phyloP scores from a whole-genome alignment of 2,113 vertebrate species.

The Morone saxatilis region DNA sequence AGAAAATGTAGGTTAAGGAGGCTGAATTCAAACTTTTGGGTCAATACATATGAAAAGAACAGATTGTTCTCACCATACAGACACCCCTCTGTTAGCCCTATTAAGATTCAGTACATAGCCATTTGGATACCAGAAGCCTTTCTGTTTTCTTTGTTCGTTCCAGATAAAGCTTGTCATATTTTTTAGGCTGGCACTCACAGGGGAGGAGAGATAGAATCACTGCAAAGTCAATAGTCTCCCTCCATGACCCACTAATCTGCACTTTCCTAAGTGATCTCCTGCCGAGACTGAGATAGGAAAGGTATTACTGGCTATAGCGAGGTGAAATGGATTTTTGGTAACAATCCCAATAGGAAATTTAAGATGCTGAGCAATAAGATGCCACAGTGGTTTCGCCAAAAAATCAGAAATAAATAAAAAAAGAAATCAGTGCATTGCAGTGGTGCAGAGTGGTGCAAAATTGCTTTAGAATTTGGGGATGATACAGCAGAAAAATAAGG shows the following conservation, averaged over 20 bases:
- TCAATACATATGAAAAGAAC: not conserved
- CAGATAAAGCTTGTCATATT: not conserved
- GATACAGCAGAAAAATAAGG: not conserved
- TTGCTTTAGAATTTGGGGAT: not conserved
- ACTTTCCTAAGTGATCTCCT: slow-evolving; percentile 42
- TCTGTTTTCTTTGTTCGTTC: not conserved
- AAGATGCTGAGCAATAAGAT: slow-evolving; percentile 2
- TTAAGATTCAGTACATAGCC: not conserved
- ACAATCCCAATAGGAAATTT: slow-evolving; percentile 10
- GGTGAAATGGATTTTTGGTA: slow-evolving; percentile 41
- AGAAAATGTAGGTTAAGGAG: not conserved
- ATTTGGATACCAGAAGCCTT: not conserved
- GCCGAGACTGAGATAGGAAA: slow-evolving; percentile 16
- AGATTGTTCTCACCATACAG: not conserved
- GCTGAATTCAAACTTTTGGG: not conserved
- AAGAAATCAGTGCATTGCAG: not conserved
- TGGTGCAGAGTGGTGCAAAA: not conserved
- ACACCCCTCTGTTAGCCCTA: not conserved
- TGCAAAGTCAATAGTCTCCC: slow-evolving; percentile 12
- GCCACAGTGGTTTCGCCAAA: slow-evolving; percentile 5
- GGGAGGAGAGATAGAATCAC: not conserved
- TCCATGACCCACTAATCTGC: slow-evolving; percentile 9
- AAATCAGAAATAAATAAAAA: not conserved
- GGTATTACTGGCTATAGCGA: not conserved
- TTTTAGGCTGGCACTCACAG: not conserved